These are phyloP conservation scores for Linepithema humile DNA, from an alignment of 1,140 invertebrate genomes.

Conservation along the genomic window DNA sequence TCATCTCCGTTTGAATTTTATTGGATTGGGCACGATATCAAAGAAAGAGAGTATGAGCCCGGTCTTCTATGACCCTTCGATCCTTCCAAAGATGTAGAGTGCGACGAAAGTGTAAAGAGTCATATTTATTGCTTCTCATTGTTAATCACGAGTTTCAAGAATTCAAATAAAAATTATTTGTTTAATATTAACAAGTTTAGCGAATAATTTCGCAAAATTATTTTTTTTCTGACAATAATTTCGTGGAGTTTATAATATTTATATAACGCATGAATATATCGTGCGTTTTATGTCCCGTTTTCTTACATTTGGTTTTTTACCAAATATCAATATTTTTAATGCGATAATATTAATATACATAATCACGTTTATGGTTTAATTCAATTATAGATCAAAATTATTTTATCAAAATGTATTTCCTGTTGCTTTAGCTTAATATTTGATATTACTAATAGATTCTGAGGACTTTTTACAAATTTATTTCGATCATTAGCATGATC, in stretches of 20 bases:
- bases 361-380: background rate
- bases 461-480: background rate
- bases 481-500: background rate
- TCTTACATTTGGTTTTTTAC: no score
- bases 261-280: no score
- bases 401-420: background rate
- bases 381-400: background rate
- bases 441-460: background rate
- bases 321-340: background rate
- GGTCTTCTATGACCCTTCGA: background rate
- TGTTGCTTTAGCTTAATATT: background rate
- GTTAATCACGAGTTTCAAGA: background rate
- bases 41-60: background rate
- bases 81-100: background rate
- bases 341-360: background rate
- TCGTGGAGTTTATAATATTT: no score
- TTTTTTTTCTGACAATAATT: no score
- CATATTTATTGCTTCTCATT: background rate
- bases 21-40: slow-evolving; percentile 1
- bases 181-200: background rate
- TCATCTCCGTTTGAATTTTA: background rate
- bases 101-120: slow-evolving; percentile 9
- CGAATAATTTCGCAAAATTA: no score
- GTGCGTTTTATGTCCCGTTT: no score
- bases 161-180: background rate